Evolutionary conservation across 2,888 invertebrate species (phyloP), one percentile per base, ranked within the genome.

Genomic region (Caenorhabditis sp.): DNA sequence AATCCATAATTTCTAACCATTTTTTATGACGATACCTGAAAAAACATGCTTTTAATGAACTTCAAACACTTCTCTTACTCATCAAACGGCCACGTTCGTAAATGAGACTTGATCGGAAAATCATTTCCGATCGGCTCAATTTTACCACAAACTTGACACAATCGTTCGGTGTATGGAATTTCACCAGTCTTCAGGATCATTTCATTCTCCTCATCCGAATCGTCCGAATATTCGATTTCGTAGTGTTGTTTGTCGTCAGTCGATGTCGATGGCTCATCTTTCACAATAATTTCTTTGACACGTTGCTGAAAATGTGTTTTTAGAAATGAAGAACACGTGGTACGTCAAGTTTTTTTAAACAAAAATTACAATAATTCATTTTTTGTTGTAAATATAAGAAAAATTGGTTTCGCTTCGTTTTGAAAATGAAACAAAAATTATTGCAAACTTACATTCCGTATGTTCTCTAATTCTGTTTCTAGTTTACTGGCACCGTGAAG

Each of bases 1-100:
- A 79, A 53, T 75, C 70, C 77, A 79, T 77, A 12, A 77, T 70
- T 68, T 79, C 77, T 1, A 79, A 58, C 79, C 79, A 79, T 63
- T 77, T 79, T 49, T 67, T 65, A 50, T 79, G 79, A 17, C 77
- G 74, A 27, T 23, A 43, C 36, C 73, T 73, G 25, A 57, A 54
- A 38, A 59, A 20, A 17, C 8, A 50, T 50, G 26, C 49, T 14
- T 43, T 60, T 43, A 7, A 31, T 59, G n/a, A n/a, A n/a, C n/a
- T 52, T 36, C 4, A 62, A 20, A 31, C 26, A 20, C 8, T 38
- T 21, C 17, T 3, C 14, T 56, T 58, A 79, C 69, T 79, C 77
- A 31, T 79, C 79, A 53, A 75, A 77, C 4, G 79, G 79, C 79
- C 79, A 79, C 1, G 77, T 79, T 38, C 79, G 31, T 4, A 68